Evolutionary conservation across 2,113 vertebrate species (phyloP).

Genomic region (Perccottus glenii): DNA sequence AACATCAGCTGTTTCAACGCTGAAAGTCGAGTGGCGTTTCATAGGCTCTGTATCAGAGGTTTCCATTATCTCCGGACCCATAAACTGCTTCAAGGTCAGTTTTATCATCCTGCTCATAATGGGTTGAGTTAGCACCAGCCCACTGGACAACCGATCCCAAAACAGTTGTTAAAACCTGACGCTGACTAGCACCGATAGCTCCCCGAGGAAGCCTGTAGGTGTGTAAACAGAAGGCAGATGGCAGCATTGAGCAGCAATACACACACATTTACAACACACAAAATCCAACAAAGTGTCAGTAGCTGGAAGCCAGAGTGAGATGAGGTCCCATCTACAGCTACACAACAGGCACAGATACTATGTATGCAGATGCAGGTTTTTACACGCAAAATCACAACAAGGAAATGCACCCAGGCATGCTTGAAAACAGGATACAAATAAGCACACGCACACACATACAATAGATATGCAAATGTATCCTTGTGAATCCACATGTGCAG

Average conservation of each 20-base stretch:
- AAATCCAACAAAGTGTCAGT: constrained; percentile 17
- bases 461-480: constrained; percentile 54
- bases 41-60: constrained; percentile 56
- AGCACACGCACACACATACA: neutral
- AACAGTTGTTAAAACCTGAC: constrained; percentile 67
- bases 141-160: constrained; percentile 69
- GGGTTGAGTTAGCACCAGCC: constrained; percentile 63
- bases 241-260: constrained; percentile 72
- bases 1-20: constrained; percentile 56
- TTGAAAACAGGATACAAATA: constrained; percentile 32
- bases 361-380: constrained; percentile 12
- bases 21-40: constrained; percentile 56
- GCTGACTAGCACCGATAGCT: constrained; percentile 55
- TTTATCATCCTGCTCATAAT: constrained; percentile 70
- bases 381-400: constrained; percentile 29
- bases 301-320: constrained; percentile 9
- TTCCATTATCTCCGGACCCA: constrained; percentile 61
- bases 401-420: constrained; percentile 35
- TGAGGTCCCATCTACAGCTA: constrained; percentile 28
- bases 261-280: neutral
- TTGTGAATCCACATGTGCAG: constrained; percentile 50
- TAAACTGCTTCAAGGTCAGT: constrained; percentile 74
- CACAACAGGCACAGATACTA: constrained; percentile 29
- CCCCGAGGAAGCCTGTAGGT: constrained; percentile 46
- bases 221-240: constrained; percentile 70